Percentiles rank a stretch among this genome's conserved stretches.
Evolutionary conservation across 2,797 vertebrate genomes (phyloP).

Genomic region (Acomys russatus): DNA sequence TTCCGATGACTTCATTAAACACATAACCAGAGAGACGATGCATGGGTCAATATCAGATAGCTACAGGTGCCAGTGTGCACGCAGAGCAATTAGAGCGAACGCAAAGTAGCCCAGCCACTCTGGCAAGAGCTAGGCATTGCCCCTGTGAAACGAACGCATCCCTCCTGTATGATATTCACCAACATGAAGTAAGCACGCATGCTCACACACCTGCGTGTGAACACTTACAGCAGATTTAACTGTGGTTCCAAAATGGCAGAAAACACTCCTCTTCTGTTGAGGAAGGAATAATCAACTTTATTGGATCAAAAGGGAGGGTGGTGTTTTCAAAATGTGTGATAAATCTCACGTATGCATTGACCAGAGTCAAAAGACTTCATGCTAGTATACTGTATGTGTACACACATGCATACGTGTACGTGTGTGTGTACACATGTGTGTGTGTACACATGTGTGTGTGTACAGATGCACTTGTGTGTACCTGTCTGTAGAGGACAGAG

Average conservation of each 20-base stretch:
- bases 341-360: slow-evolving; percentile 1
- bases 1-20: neutral
- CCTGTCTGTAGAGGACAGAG: neutral
- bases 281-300: neutral
- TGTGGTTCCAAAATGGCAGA: slow-evolving; percentile 4
- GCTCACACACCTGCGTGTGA: neutral
- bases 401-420: neutral
- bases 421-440: neutral
- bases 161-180: neutral
- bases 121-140: neutral
- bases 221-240: slow-evolving; percentile 13
- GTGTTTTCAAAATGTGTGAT: neutral
- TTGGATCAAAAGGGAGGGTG: neutral
- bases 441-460: neutral
- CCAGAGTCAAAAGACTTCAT: neutral
- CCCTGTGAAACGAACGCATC: neutral
- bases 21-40: neutral
- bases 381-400: neutral
- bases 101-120: neutral
- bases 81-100: neutral
- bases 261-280: neutral
- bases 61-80: neutral
- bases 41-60: neutral
- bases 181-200: neutral
- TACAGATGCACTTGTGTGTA: neutral